A percentile compares a stretch with the other conserved stretches of the same genome.
These are phyloP conservation scores for Lichenostomus cassidix DNA, from an alignment of 2,113 vertebrate species.

Conservation along the genomic window DNA sequence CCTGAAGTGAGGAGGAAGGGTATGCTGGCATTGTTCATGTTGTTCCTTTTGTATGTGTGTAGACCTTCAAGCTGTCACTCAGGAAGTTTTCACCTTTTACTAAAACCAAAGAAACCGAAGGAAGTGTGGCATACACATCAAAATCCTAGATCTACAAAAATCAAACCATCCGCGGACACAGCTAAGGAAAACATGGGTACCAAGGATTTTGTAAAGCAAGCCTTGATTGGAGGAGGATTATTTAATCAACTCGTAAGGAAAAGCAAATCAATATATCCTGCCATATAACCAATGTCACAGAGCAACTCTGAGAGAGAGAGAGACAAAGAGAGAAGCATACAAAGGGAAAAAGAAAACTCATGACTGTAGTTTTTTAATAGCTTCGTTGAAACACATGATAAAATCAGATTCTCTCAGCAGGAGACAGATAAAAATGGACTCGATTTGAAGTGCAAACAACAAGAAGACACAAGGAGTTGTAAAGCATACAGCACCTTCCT, in stretches of 20 bases:
- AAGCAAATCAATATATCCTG: slow-evolving; percentile 38
- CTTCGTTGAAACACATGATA: slow-evolving; percentile 60
- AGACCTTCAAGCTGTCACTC: not conserved
- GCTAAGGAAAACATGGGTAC: not conserved
- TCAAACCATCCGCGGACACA: not conserved
- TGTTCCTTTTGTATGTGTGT: not conserved
- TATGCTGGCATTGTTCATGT: not conserved
- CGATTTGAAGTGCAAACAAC: slow-evolving; percentile 51
- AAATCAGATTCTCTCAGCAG: slow-evolving; percentile 47
- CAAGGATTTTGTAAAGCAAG: slow-evolving; percentile 1
- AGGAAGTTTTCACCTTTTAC: not conserved
- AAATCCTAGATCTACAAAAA: slow-evolving; percentile 9
- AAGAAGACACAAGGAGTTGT: slow-evolving; percentile 32
- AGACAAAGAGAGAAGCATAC: not conserved
- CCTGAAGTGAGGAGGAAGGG: not conserved
- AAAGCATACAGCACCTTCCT: slow-evolving; percentile 10
- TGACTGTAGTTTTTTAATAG: slow-evolving; percentile 59
- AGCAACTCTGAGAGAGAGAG: not conserved
- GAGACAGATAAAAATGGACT: slow-evolving; percentile 52
- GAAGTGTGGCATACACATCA: not conserved
- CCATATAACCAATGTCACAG: slow-evolving; percentile 30
- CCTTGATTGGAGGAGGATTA: slow-evolving; percentile 20
- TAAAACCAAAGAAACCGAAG: not conserved
- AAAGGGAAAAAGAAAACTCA: slow-evolving; percentile 24
- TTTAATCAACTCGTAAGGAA: slow-evolving; percentile 12